Percentiles rank a stretch among this genome's conserved stretches.
phyloP scores from a whole-genome alignment of 2,888 invertebrate species.

The Ectropis crepuscularia region DNA sequence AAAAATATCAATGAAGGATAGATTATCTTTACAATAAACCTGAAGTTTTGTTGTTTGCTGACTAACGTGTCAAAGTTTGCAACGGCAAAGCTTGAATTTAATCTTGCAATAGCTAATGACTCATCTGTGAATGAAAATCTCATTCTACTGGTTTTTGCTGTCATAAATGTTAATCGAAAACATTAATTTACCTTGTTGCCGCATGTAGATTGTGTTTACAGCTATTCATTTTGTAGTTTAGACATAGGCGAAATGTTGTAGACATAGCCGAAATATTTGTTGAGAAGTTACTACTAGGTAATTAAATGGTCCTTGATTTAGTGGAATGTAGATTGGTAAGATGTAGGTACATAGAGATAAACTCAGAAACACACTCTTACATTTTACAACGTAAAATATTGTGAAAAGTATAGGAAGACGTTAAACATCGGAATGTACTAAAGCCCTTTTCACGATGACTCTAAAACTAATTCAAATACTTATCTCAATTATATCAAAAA shows the following conservation, averaged over 20 bases:
- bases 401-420: background rate
- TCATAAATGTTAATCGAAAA: constrained; percentile 18
- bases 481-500: constrained; percentile 30
- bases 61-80: too few relatives aligned
- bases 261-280: too few relatives aligned
- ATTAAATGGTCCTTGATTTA: too few relatives aligned
- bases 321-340: too few relatives aligned
- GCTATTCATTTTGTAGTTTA: constrained; percentile 5
- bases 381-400: too few relatives aligned
- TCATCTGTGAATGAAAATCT: constrained; percentile 21
- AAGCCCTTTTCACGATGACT: background rate
- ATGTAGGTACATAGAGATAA: too few relatives aligned
- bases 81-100: constrained; percentile 8
- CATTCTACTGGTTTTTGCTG: constrained; percentile 15
- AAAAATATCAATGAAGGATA: too few relatives aligned
- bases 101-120: constrained; percentile 24
- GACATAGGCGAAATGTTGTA: too few relatives aligned
- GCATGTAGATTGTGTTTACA: constrained; percentile 5
- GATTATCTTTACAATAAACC: background rate
- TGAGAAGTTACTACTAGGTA: too few relatives aligned
- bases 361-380: too few relatives aligned
- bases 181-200: constrained; percentile 5
- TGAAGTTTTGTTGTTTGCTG: constrained; percentile 11
- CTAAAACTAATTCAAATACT: constrained; percentile 17
- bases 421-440: background rate